Evolutionary conservation across 2,888 invertebrate genomes (phyloP).

Genomic region (Drosophila paucipuncta): DNA sequence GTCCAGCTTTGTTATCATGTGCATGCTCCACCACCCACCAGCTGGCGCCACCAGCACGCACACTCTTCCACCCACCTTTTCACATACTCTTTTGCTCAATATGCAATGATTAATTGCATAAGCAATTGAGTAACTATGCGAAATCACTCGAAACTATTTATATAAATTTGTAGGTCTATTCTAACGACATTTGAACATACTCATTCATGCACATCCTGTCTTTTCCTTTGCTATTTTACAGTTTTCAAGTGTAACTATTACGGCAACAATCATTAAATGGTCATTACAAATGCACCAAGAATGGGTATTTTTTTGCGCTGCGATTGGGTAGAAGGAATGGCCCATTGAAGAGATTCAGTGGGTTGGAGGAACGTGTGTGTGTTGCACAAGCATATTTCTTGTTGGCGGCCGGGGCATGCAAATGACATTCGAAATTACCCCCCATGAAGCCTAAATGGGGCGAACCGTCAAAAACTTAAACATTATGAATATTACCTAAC

Average conservation of each 20-base stretch:
- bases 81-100: not conserved
- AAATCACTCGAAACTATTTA: not conserved
- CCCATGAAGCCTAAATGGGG: slow-evolving; percentile 67
- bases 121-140: not conserved
- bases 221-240: not conserved
- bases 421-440: slow-evolving; percentile 65
- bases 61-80: not conserved
- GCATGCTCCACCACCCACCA: no score
- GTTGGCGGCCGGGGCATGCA: slow-evolving; percentile 45
- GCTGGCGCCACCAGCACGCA: not conserved
- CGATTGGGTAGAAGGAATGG: not conserved
- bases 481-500: slow-evolving; percentile 59
- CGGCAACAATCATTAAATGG: slow-evolving; percentile 59
- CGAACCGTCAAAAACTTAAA: slow-evolving; percentile 28
- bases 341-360: not conserved
- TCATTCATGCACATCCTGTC: not conserved
- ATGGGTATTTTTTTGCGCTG: not conserved
- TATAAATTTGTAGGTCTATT: not conserved
- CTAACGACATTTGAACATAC: not conserved
- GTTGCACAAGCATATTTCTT: slow-evolving; percentile 39
- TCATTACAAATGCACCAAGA: slow-evolving; percentile 59
- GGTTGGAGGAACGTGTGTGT: no score
- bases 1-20: not conserved
- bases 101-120: slow-evolving; percentile 11
- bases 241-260: slow-evolving; percentile 28